Evolutionary conservation across 2,797 vertebrate species (phyloP).

Genomic region (Carduelis carduelis): DNA sequence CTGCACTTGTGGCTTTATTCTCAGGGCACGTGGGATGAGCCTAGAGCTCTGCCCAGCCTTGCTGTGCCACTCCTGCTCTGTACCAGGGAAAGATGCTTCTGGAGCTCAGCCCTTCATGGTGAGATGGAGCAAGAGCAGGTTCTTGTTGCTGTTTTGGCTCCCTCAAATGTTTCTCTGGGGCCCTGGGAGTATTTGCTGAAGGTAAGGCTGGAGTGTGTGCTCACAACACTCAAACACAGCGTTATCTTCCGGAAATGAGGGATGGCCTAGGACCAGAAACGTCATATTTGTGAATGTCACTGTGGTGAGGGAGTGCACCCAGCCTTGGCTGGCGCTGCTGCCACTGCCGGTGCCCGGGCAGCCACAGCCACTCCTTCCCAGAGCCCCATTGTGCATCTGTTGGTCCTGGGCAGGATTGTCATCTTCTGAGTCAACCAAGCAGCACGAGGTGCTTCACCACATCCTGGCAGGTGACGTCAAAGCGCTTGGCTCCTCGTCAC

Average conservation of each 20-base stretch:
- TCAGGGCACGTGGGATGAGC: background rate
- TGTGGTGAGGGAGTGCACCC: background rate
- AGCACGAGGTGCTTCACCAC: background rate
- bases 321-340: background rate
- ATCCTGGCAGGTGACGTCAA: conserved; percentile 24
- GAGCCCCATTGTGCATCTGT: background rate
- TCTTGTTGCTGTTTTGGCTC: background rate
- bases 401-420: background rate
- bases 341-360: rapidly evolving
- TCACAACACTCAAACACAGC: background rate
- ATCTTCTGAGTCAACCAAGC: conserved; percentile 24
- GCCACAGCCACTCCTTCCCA: background rate
- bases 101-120: rapidly evolving
- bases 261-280: background rate
- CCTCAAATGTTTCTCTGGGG: background rate
- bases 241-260: background rate
- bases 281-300: background rate
- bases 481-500: rapidly evolving
- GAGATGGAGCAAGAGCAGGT: background rate
- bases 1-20: rapidly evolving
- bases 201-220: background rate
- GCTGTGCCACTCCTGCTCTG: rapidly evolving
- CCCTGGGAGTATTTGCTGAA: conserved; percentile 7
- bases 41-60: background rate
- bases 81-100: background rate